Evolutionary conservation across 2,888 invertebrate genomes (phyloP).

Genomic region (Agriopis aurantiaria): DNA sequence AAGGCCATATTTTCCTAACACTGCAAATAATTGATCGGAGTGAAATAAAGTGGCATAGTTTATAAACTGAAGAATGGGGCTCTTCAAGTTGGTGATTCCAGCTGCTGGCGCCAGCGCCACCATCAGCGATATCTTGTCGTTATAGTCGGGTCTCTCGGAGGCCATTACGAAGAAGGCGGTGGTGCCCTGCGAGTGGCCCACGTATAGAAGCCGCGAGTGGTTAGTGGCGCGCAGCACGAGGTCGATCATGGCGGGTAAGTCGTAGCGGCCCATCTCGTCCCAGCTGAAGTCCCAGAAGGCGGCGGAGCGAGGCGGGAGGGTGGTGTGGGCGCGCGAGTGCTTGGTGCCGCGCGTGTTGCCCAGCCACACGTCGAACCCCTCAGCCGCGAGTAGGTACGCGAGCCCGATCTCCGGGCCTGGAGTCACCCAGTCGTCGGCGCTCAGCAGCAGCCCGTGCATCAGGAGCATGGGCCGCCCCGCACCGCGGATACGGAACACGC

Average conservation of each 20-base stretch:
- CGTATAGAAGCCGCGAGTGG: slow-evolving; percentile 87
- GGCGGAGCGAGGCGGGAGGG: slow-evolving; percentile 58
- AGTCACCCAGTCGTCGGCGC: slow-evolving; percentile 90
- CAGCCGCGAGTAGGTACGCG: slow-evolving; percentile 81
- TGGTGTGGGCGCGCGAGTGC: slow-evolving; percentile 84
- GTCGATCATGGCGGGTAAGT: slow-evolving; percentile 92
- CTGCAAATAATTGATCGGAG: not conserved
- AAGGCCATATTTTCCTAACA: slow-evolving; percentile 8
- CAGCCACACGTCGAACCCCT: slow-evolving; percentile 92
- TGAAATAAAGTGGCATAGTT: slow-evolving; percentile 29
- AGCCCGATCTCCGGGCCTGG: slow-evolving; percentile 84
- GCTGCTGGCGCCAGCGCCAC: slow-evolving; percentile 57
- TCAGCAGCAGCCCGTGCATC: slow-evolving; percentile 90
- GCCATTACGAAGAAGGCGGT: slow-evolving; percentile 88
- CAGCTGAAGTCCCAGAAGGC: slow-evolving; percentile 90
- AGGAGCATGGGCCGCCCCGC: slow-evolving; percentile 82
- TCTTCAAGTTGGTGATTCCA: slow-evolving; percentile 51
- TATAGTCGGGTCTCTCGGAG: slow-evolving; percentile 86
- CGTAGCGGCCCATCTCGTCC: slow-evolving; percentile 91
- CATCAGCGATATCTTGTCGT: slow-evolving; percentile 85
- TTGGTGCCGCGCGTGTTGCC: slow-evolving; percentile 91
- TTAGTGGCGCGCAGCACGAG: slow-evolving; percentile 86
- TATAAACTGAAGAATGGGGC: slow-evolving; percentile 40
- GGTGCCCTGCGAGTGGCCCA: slow-evolving; percentile 91
- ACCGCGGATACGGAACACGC: slow-evolving; percentile 90